These are phyloP conservation scores for Lycia hirtaria DNA, from an alignment of 2,888 invertebrate species.

Conservation along the genomic window DNA sequence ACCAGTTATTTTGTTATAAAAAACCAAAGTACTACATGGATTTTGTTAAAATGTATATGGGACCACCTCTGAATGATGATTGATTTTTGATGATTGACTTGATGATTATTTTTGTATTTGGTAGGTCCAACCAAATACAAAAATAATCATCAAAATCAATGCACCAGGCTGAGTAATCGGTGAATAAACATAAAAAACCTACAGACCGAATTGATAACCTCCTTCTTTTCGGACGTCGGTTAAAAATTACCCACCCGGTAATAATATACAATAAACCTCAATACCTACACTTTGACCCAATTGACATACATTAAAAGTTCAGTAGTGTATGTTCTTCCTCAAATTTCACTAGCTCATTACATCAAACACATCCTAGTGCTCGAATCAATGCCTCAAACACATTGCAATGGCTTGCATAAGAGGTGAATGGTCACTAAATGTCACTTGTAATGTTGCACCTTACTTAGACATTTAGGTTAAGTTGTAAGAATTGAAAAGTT, in stretches of 20 bases:
- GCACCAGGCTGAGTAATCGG: no score
- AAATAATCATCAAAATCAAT: no score
- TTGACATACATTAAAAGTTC: neutral
- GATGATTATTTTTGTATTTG: no score
- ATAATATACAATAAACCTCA: no score
- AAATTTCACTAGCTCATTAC: neutral
- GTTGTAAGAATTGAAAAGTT: neutral
- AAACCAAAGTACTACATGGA: no score
- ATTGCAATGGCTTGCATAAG: slow-evolving; percentile 36
- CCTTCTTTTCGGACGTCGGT: neutral
- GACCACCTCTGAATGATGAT: no score
- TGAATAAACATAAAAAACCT: no score
- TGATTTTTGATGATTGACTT: no score
- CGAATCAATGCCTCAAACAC: slow-evolving; percentile 19
- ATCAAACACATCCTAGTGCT: slow-evolving; percentile 22
- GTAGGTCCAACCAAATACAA: no score
- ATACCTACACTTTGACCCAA: neutral
- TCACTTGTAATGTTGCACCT: slow-evolving; percentile 23
- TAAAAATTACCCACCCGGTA: neutral
- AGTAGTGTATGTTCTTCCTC: neutral
- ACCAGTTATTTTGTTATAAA: no score
- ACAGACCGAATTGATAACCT: no score
- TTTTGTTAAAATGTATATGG: no score
- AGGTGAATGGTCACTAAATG: slow-evolving; percentile 39
- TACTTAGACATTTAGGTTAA: slow-evolving; percentile 10